A percentile compares a stretch with the other conserved stretches of the same genome.
These are phyloP conservation scores for Tupiocoris notatus DNA, from an alignment of 2,888 invertebrate species.

Conservation along the genomic window DNA sequence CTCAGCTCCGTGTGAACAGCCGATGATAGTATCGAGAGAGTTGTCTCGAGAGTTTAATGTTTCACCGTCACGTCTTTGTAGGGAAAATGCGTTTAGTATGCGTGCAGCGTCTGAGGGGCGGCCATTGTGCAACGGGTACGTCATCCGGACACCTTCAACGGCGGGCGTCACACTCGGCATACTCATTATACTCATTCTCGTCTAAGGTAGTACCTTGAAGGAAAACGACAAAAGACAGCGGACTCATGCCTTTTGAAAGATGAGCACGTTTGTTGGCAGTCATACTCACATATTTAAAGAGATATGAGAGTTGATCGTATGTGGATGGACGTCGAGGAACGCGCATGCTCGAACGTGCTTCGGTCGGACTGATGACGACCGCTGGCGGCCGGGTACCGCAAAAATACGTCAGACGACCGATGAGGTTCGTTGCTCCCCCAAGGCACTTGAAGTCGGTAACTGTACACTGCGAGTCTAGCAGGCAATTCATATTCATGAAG, in stretches of 20 bases:
- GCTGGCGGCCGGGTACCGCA: background rate
- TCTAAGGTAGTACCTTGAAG: too few species aligned
- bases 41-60: background rate
- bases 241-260: background rate
- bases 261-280: background rate
- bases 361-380: too few species aligned
- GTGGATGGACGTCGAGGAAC: too few species aligned
- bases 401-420: background rate
- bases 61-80: too few species aligned
- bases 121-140: background rate
- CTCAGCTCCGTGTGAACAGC: too few species aligned
- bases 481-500: background rate
- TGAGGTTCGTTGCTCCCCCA: background rate
- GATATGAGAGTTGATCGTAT: too few species aligned
- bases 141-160: background rate
- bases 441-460: background rate
- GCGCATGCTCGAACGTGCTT: too few species aligned
- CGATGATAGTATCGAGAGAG: too few species aligned
- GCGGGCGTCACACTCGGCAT: background rate
- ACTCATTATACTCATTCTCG: background rate
- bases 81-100: background rate
- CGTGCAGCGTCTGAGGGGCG: background rate
- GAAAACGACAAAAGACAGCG: too few species aligned
- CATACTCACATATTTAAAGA: too few species aligned
- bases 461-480: background rate